Evolutionary conservation across 2,113 vertebrate species (phyloP), one percentile per base, ranked within the genome.

Genomic region (Marmota monax): DNA sequence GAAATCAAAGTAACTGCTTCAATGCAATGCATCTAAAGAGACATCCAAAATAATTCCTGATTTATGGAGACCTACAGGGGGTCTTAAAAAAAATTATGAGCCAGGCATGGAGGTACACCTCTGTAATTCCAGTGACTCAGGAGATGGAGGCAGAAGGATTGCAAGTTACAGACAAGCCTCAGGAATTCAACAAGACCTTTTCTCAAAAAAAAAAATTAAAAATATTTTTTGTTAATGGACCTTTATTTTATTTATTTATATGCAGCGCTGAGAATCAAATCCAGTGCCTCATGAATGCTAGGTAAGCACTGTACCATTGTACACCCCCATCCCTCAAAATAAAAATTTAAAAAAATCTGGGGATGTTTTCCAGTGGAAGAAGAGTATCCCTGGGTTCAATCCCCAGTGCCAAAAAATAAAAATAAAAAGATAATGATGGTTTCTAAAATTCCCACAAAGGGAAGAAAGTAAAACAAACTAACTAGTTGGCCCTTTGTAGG

Each of bases 391-490:
- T 16, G 32, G 29, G 14, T 69, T 69, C 65, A 69, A 69, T 69
- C 32, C 65, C 65, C 65, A 63, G 23, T 27, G 23, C 23, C 61
- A 67, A 67, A 65, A 32, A 67, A 67, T 10, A 32, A 67, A 67
- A 32, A 32, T 25, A 32, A 9, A 14, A 67, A 67, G 14, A 32
- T 13, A 67, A 32, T 11, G n/a, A 20, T 25, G 18, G 25, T 48
- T 90, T 97, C 45, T 78, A 51, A 94, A 90, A 85, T 88, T 90
- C 29, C 58, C 48, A 82, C 32, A 34, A 76, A 84, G 4, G 45
- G 77, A 95, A 87, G 20, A 84, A 92, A 91, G 39, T 14, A 85
- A 93, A 95, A 85, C 45, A 76, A 87, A 96, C 32, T 37, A 84
- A 42, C 34, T 82, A 25, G 18, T 27, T 84, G 89, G 63, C 65